Conservation (phyloP, 2,113 vertebrate species). For the Myanophis thanlyinensis region DNA sequence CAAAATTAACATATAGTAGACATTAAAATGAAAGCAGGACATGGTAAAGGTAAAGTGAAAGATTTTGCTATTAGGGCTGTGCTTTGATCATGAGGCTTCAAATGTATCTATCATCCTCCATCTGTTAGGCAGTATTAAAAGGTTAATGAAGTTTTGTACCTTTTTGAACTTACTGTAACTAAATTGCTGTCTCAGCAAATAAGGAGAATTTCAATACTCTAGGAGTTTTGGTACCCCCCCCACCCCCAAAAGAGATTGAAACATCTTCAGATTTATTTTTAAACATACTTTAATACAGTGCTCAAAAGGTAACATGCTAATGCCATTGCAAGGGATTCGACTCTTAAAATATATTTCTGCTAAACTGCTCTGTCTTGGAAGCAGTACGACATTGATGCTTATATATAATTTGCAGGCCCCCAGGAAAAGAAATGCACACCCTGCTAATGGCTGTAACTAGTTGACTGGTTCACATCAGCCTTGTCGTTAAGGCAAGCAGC, state of each 20-base stretch:
- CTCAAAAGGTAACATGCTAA: constrained; percentile 48
- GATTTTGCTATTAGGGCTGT: constrained; percentile 64
- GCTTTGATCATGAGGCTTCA: constrained; percentile 71
- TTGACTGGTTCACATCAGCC: constrained; percentile 41
- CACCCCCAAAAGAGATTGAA: constrained; percentile 45
- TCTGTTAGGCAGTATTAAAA: constrained; percentile 73
- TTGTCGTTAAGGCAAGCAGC: constrained; percentile 38
- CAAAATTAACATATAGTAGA: constrained; percentile 58
- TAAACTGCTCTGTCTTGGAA: constrained; percentile 26
- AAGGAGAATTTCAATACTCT: constrained; percentile 51
- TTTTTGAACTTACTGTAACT: constrained; percentile 64
- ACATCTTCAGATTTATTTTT: constrained; percentile 57
- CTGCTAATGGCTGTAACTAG: constrained; percentile 53
- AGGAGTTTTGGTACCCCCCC: constrained; percentile 33
- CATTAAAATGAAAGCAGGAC: constrained; percentile 66
- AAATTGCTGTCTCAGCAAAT: constrained; percentile 69
- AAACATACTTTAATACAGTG: constrained; percentile 53
- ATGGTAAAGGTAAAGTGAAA: constrained; percentile 64
- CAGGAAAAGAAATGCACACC: constrained; percentile 43
- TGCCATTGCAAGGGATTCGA: constrained; percentile 31
- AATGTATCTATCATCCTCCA: constrained; percentile 63
- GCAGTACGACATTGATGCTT: constrained; percentile 35
- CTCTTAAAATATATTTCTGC: constrained; percentile 1
- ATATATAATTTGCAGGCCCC: constrained; percentile 42
- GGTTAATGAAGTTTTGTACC: constrained; percentile 76